Base-by-base conservation (phyloP, 2,888 invertebrate genomes). In the Melanotus villosus region DNA sequence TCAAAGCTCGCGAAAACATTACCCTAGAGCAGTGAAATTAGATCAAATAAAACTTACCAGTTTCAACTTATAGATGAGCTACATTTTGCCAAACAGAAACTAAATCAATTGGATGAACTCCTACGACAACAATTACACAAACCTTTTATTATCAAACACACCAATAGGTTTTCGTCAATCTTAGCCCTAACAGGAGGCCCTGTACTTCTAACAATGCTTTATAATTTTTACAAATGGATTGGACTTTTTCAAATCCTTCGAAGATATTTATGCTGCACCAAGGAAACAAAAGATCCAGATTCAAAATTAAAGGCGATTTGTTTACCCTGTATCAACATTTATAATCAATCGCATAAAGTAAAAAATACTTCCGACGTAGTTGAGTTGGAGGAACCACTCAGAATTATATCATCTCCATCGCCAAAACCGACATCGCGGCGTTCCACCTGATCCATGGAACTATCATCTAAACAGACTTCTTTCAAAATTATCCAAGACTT, bases 241-340 rank as follows among this genome's bases (percentile, higher is more conserved):
- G 41, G 41, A 16, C 2, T 41, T 2, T 5, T 16, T 3, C 5
- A 4, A 16, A 16, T 41, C 4, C 2, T 41, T 1, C 2, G 16
- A 41, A 12, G n/a, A 41, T 41, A 41, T 41, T 5, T 41, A 2
- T 41, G 41, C 41, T 41, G 41, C n/a, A 16, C 41, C 36, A 36
- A 36, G 10, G 36, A 36, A n/a, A 4, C 36, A 36, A 36, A 10
- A 10, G 36, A 36, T 36, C 16, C 41, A 12, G 14, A 16, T 3
- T 16, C 14, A 3, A 41, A 41, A 16, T 5, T 41, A 16, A 12
- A 16, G 16, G 16, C 10, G 3, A 36, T n/a, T 36, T 36, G 36
- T 36, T 36, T 36, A 4, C 36, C 36, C 2, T 36, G 36, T 10
- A 5, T 36, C 2, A 36, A 36, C 36, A 36, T 36, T 36, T 36